Conservation (phyloP, 2,113 vertebrate species). For the Coreoperca whiteheadi region DNA sequence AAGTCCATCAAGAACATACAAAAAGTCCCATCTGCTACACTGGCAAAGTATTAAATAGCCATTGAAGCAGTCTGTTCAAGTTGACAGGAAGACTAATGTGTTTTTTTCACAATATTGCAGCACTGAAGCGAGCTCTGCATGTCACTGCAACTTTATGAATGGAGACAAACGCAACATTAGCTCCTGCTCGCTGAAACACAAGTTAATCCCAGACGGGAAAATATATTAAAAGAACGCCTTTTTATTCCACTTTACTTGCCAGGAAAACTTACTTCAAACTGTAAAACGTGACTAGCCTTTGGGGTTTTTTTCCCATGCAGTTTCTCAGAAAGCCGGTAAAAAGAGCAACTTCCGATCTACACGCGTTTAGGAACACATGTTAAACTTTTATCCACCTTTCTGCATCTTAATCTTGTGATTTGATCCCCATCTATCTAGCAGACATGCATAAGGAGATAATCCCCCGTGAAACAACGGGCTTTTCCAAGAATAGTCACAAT, state of each 20-base stretch:
- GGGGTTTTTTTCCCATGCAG: background rate
- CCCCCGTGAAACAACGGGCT: constrained; percentile 51
- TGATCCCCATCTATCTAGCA: constrained; percentile 4
- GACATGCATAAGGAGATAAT: constrained; percentile 45
- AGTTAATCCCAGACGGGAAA: constrained; percentile 12
- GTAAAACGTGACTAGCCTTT: constrained; percentile 20
- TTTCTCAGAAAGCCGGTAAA: constrained; percentile 50
- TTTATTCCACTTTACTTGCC: background rate
- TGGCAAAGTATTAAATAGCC: background rate
- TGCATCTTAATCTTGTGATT: constrained; percentile 6
- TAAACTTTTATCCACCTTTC: background rate
- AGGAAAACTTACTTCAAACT: constrained; percentile 16
- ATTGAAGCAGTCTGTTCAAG: background rate
- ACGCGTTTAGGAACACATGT: background rate
- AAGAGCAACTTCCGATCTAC: constrained; percentile 5
- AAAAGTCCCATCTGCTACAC: background rate
- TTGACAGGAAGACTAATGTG: constrained; percentile 8
- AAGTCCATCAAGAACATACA: background rate
- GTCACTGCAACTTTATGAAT: constrained; percentile 78
- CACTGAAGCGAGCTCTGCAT: constrained; percentile 5
- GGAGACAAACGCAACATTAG: constrained; percentile 55
- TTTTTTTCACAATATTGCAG: constrained; percentile 28
- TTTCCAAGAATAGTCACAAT: constrained; percentile 59
- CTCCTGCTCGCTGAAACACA: constrained; percentile 33
- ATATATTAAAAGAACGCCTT: background rate